Conservation (phyloP, 1,140 invertebrate genomes). For the Musca vetustissima region DNA sequence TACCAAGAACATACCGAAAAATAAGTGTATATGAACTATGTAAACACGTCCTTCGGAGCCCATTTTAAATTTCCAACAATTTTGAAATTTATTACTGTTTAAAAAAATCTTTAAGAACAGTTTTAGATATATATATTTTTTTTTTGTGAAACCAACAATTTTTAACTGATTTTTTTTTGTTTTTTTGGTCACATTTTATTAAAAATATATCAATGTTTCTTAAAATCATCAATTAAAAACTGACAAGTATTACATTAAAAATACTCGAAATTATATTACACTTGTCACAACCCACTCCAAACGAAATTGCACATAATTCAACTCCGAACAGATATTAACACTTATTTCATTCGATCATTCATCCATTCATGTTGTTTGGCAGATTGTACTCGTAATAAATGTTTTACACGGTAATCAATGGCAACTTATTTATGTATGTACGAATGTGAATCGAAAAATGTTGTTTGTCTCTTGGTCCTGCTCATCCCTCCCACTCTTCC, state of each 20-base stretch:
- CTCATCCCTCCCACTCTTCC: neutral
- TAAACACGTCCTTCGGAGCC: too few relatives aligned
- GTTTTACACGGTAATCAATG: slow-evolving; percentile 12
- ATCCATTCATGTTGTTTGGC: neutral
- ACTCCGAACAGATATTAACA: neutral
- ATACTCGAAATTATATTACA: neutral
- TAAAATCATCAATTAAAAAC: neutral
- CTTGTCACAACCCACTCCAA: too few relatives aligned
- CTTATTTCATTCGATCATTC: neutral
- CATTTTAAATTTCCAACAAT: too few relatives aligned
- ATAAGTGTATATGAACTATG: too few relatives aligned
- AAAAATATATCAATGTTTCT: neutral
- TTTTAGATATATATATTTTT: too few relatives aligned
- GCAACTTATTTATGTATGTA: slow-evolving; percentile 9
- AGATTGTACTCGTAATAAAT: slow-evolving; percentile 1
- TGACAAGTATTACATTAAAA: neutral
- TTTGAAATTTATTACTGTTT: too few relatives aligned
- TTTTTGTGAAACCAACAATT: too few relatives aligned
- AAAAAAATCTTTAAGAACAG: too few relatives aligned
- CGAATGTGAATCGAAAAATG: too few relatives aligned
- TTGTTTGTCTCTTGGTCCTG: neutral
- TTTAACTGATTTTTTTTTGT: too few relatives aligned
- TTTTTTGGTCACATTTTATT: too few relatives aligned
- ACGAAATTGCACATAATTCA: neutral
- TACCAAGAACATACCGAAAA: too few relatives aligned